Evolutionary conservation across 2,888 invertebrate genomes (phyloP).

Genomic region (Dicyrtoma fusca): DNA sequence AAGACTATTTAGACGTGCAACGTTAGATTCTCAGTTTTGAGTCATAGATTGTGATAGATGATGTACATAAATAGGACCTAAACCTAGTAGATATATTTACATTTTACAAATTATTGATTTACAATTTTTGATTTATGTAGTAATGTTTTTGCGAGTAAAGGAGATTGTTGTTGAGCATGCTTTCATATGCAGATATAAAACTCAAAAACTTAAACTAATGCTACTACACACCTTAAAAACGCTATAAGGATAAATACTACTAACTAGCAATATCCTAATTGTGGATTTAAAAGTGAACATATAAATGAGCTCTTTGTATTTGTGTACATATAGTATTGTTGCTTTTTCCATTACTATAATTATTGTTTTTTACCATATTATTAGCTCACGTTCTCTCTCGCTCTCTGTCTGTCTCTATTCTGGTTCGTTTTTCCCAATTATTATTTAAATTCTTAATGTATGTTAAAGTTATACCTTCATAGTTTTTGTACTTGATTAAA

Average conservation of each 20-base stretch:
- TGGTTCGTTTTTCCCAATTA: background rate
- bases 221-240: background rate
- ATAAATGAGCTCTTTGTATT: background rate
- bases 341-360: background rate
- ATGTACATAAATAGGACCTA: no score
- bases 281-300: no score
- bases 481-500: constrained; percentile 34
- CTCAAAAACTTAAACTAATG: background rate
- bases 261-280: background rate
- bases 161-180: no score
- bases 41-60: background rate
- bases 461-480: background rate
- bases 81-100: background rate
- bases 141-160: no score
- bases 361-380: background rate
- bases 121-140: no score
- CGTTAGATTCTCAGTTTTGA: constrained; percentile 23
- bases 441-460: constrained; percentile 6
- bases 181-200: background rate
- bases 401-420: background rate
- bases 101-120: no score
- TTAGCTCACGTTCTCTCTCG: background rate
- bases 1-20: constrained; percentile 19
- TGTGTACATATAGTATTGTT: background rate
- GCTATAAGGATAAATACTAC: background rate